These are phyloP conservation scores for Kryptolebias ocellatus DNA, from an alignment of 2,797 vertebrate species.

Conservation along the genomic window DNA sequence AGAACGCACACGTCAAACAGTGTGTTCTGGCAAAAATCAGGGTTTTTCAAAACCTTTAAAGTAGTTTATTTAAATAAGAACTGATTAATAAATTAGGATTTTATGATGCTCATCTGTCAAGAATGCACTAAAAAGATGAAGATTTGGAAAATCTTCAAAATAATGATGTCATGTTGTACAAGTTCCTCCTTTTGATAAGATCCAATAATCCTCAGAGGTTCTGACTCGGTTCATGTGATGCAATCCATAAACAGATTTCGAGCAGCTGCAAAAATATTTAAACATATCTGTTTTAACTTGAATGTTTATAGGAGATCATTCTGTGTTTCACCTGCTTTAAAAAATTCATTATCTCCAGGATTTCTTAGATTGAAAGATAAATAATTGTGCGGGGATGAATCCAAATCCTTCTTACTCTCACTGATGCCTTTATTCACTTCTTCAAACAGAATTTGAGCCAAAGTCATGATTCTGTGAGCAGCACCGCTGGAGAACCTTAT, in stretches of 20 bases:
- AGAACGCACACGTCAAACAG: constrained; percentile 4
- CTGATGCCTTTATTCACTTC: constrained; percentile 30
- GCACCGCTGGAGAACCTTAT: constrained; percentile 58
- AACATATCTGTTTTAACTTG: constrained; percentile 6
- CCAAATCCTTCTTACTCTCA: constrained; percentile 18
- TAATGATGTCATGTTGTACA: constrained; percentile 39
- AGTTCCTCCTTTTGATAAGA: constrained; percentile 47
- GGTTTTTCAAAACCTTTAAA: background rate
- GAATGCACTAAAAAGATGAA: constrained; percentile 30
- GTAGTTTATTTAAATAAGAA: background rate
- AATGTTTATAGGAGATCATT: background rate
- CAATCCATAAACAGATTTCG: constrained; percentile 27
- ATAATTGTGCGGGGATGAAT: constrained; percentile 28
- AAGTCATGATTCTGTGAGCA: constrained; percentile 48
- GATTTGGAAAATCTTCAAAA: constrained; percentile 15
- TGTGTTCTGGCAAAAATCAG: constrained; percentile 9
- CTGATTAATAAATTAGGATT: constrained; percentile 6
- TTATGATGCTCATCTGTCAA: constrained; percentile 4
- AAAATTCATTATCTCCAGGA: background rate
- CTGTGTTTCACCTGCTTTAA: constrained; percentile 4
- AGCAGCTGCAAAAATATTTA: constrained; percentile 41
- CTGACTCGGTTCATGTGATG: constrained; percentile 33
- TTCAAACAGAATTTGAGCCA: constrained; percentile 28
- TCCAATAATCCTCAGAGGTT: constrained; percentile 34
- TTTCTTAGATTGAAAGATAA: background rate